Conservation (phyloP, 30 jellyfish, hydroid and myxozoan species). For the Cassiopea andromeda region DNA sequence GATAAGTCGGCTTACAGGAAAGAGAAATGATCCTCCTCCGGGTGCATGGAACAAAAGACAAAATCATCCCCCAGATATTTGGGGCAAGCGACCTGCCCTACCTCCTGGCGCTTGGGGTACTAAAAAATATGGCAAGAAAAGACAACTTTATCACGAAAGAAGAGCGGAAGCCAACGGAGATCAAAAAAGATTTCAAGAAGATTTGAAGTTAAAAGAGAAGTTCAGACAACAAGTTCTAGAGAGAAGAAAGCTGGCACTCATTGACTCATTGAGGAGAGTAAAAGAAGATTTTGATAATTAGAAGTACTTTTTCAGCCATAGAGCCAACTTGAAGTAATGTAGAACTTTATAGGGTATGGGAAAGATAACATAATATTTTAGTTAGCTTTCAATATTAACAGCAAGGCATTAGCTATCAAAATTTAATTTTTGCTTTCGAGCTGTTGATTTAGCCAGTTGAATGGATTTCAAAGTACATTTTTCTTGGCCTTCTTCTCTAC, state of each 20-base stretch:
- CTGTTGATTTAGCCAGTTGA: too few species aligned
- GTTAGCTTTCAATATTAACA: background rate
- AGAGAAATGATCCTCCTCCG: slow-evolving; percentile 17
- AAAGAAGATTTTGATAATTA: slow-evolving; percentile 3
- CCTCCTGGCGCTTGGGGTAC: slow-evolving; percentile 45
- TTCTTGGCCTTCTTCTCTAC: too few species aligned
- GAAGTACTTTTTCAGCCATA: background rate
- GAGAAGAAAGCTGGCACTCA: slow-evolving; percentile 1
- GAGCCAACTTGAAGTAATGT: background rate
- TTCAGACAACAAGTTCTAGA: slow-evolving; percentile 2
- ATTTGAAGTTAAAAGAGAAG: too few species aligned
- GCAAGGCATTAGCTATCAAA: too few species aligned
- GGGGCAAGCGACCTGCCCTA: slow-evolving; percentile 22
- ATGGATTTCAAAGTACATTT: too few species aligned
- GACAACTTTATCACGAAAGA: background rate
- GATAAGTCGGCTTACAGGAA: slow-evolving; percentile 5
- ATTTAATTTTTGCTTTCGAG: too few species aligned
- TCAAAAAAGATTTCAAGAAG: background rate
- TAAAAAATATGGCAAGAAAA: background rate
- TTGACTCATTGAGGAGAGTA: background rate
- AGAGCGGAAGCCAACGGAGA: background rate
- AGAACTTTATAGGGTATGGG: background rate
- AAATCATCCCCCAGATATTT: too few species aligned
- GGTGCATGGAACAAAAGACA: too few species aligned
- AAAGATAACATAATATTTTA: background rate